Conservation (phyloP, 2,888 invertebrate species). For the Philonicus albiceps region DNA sequence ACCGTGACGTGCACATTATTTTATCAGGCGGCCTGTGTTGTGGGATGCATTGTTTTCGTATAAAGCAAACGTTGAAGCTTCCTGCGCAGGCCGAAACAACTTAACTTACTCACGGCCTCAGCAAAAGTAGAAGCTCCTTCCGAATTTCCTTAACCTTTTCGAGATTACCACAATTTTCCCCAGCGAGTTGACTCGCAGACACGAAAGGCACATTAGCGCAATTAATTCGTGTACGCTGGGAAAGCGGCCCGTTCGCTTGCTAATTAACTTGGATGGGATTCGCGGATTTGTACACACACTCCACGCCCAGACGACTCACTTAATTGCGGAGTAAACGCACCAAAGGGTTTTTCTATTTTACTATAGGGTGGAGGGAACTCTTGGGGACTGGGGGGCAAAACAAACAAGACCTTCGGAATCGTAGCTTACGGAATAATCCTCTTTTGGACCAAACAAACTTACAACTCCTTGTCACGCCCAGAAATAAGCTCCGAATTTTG, state of each 20-base stretch:
- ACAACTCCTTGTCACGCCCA: constrained; percentile 52
- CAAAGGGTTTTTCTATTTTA: background rate
- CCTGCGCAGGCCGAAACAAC: background rate
- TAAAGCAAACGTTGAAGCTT: background rate
- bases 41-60: background rate
- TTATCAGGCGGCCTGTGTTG: background rate
- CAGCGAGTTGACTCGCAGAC: background rate
- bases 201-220: background rate
- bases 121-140: background rate
- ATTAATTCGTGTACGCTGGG: background rate
- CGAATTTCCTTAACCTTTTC: background rate
- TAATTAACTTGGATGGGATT: background rate
- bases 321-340: background rate
- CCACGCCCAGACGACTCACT: background rate
- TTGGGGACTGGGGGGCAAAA: background rate
- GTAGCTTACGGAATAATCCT: background rate
- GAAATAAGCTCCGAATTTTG: constrained; percentile 50
- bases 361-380: background rate
- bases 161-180: background rate
- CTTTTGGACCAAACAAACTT: constrained; percentile 42
- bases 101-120: background rate
- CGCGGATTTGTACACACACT: background rate
- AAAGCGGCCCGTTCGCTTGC: background rate
- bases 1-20: background rate
- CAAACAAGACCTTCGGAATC: background rate